Evolutionary conservation across 2,888 invertebrate genomes (phyloP).

Genomic region (Eulithis testata): DNA sequence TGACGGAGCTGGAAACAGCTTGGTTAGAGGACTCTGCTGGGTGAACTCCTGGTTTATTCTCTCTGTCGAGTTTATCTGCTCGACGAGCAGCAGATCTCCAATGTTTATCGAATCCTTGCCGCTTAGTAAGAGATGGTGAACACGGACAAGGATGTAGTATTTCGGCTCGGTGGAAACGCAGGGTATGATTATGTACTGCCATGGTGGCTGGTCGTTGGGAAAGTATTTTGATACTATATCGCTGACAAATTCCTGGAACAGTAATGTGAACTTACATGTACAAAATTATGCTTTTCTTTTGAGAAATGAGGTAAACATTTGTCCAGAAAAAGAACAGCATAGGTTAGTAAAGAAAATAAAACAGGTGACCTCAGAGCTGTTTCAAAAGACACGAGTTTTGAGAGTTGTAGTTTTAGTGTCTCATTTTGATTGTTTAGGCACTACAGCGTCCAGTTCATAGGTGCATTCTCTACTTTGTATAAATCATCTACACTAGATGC

Average conservation of each 20-base stretch:
- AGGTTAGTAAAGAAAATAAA: no score
- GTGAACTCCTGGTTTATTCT: slow-evolving; percentile 61
- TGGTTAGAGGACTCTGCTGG: slow-evolving; percentile 75
- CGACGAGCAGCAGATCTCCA: slow-evolving; percentile 89
- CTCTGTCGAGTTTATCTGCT: slow-evolving; percentile 67
- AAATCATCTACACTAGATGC: no score
- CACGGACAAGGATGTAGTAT: slow-evolving; percentile 89
- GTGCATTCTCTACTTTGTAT: no score
- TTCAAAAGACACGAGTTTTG: no score
- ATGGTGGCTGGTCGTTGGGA: slow-evolving; percentile 88
- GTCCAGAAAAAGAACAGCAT: no score
- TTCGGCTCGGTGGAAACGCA: slow-evolving; percentile 78
- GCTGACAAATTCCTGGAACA: slow-evolving; percentile 89
- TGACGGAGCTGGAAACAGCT: slow-evolving; percentile 85
- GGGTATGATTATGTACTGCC: slow-evolving; percentile 92
- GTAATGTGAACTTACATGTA: no score
- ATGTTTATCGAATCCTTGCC: slow-evolving; percentile 89
- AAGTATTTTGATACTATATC: slow-evolving; percentile 91
- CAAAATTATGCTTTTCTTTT: no score
- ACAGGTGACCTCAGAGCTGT: no score
- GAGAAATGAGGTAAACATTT: no score
- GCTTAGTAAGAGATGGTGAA: slow-evolving; percentile 90
- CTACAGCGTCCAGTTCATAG: no score
- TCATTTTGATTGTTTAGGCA: no score
- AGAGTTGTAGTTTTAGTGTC: no score